These are phyloP conservation scores for Botrylloides violaceus DNA, from an alignment of 23 tunicate species.

Conservation along the genomic window DNA sequence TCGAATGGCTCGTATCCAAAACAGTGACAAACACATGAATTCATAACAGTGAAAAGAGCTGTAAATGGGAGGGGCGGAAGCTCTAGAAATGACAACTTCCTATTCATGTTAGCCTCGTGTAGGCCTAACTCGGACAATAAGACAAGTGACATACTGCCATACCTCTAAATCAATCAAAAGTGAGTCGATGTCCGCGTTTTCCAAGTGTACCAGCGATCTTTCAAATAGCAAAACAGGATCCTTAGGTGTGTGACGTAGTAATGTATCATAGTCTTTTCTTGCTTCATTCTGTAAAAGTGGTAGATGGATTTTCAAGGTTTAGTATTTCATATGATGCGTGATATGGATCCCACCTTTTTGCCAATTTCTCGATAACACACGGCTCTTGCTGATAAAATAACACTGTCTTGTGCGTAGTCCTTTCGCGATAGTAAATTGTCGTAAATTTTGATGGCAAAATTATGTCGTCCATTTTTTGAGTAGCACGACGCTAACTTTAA, in stretches of 20 bases:
- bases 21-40: too few species aligned
- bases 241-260: constrained; percentile 47
- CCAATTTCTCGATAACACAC: constrained; percentile 74
- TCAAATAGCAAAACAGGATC: constrained; percentile 61
- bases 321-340: too few species aligned
- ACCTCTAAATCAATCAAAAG: constrained; percentile 59
- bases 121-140: too few species aligned
- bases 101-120: too few species aligned
- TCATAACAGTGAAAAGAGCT: too few species aligned
- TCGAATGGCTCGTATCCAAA: too few species aligned
- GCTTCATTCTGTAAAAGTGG: constrained; percentile 57
- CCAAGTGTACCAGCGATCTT: constrained; percentile 58
- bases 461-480: constrained; percentile 44
- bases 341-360: constrained; percentile 36
- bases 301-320: too few species aligned
- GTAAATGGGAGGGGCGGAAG: too few species aligned
- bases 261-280: constrained; percentile 55
- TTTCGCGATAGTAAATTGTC: constrained; percentile 34
- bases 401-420: constrained; percentile 30
- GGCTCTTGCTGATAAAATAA: constrained; percentile 56
- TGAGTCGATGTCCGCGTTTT: constrained; percentile 39
- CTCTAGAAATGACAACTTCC: too few species aligned
- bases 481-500: constrained; percentile 48
- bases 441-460: constrained; percentile 33
- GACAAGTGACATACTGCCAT: not conserved